phyloP scores from a whole-genome alignment of 2,888 invertebrate genomes.

The Aporophyla nigra region DNA sequence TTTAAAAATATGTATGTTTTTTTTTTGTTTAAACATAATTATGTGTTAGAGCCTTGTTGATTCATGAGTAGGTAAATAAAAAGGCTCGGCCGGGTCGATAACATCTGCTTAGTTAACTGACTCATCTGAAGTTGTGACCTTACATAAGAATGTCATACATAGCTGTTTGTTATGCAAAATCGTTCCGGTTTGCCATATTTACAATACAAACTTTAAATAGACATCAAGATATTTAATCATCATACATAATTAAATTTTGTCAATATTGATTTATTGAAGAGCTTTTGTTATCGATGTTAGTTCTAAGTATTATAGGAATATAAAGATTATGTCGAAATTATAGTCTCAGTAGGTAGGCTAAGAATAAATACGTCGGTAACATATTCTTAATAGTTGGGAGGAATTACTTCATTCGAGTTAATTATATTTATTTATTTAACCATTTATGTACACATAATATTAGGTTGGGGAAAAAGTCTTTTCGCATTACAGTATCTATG shows the following conservation, averaged over 20 bases:
- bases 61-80: conserved; percentile 10
- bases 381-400: background rate
- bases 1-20: background rate
- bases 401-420: background rate
- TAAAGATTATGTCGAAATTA: background rate
- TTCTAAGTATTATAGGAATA: background rate
- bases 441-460: no score
- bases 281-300: background rate
- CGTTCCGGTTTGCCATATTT: background rate
- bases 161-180: conserved; percentile 7
- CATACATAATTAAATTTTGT: background rate
- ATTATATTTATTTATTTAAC: no score
- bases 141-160: background rate
- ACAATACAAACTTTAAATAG: background rate
- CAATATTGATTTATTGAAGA: background rate
- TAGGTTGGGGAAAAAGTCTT: no score
- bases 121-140: conserved; percentile 19
- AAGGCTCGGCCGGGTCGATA: conserved; percentile 19
- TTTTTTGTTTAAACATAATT: background rate
- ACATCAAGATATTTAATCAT: background rate
- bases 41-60: conserved; percentile 8
- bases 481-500: no score
- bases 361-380: background rate
- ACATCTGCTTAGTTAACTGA: conserved; percentile 21
- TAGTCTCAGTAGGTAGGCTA: background rate